Percentiles rank a stretch among this genome's conserved stretches.
These are phyloP conservation scores for Rotaria sp. DNA, from an alignment of 2,888 invertebrate genomes.

Conservation along the genomic window DNA sequence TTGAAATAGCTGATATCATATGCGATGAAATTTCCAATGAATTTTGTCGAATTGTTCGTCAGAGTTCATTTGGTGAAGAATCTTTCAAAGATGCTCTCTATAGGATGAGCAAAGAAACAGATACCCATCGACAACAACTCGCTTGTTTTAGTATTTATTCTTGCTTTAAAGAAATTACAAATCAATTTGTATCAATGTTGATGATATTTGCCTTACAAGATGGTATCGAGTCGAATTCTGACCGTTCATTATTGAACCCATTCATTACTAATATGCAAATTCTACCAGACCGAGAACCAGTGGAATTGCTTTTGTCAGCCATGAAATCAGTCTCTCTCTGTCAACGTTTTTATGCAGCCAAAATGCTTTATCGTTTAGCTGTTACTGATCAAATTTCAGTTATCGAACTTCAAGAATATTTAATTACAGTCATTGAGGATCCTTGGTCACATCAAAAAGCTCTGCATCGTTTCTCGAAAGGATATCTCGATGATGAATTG, in stretches of 20 bases:
- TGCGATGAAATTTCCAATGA: neutral
- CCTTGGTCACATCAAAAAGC: neutral
- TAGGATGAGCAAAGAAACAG: neutral
- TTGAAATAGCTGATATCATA: neutral
- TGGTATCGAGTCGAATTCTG: neutral
- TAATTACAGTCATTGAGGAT: neutral
- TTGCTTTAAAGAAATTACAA: neutral
- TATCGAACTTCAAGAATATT: neutral
- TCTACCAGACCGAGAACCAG: neutral
- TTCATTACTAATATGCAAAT: neutral
- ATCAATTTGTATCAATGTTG: neutral
- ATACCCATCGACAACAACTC: neutral
- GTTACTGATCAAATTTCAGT: neutral
- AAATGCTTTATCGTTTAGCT: neutral
- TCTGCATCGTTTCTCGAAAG: neutral
- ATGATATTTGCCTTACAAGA: neutral
- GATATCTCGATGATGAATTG: neutral
- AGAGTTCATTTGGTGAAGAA: neutral
- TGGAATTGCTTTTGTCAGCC: neutral
- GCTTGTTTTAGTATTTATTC: neutral
- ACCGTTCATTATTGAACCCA: neutral
- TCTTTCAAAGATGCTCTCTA: neutral
- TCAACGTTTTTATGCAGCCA: neutral
- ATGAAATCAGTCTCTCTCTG: neutral
- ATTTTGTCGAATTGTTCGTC: neutral